Evolutionary conservation across 2,113 vertebrate species (phyloP).

Genomic region (Typhlomys cinereus): DNA sequence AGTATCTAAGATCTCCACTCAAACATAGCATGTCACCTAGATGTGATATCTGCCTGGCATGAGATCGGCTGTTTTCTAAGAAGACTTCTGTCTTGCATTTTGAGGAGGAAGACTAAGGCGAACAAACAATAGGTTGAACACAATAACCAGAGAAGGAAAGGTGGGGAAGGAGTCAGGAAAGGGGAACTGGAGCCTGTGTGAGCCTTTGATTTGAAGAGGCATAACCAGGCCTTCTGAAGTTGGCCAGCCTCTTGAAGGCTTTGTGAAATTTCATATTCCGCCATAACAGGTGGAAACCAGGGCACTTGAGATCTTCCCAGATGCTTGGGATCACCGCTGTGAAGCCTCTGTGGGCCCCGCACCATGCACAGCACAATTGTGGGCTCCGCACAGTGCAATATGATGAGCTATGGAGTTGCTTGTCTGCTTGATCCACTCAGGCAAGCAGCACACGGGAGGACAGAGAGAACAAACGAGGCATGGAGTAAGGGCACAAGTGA

Average conservation of each 20-base stretch:
- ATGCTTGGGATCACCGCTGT: neutral
- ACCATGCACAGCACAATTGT: neutral
- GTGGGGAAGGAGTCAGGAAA: neutral
- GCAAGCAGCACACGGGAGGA: neutral
- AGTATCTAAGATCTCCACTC: neutral
- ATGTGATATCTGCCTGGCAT: neutral
- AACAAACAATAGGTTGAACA: neutral
- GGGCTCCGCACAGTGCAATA: neutral
- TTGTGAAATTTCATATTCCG: neutral
- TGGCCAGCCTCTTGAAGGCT: neutral
- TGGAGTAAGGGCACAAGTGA: fast-evolving
- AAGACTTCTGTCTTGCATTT: neutral
- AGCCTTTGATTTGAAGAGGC: neutral
- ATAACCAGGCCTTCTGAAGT: neutral
- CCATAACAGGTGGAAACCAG: neutral
- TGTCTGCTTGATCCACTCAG: neutral
- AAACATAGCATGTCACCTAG: neutral
- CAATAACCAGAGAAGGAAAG: neutral
- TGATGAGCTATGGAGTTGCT: neutral
- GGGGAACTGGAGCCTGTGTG: neutral
- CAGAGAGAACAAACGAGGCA: neutral
- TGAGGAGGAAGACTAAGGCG: neutral
- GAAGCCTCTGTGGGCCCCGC: neutral
- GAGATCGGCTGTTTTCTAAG: neutral
- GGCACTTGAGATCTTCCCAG: neutral